Conservation (phyloP, 2,113 vertebrate species). For the human (Homo sapiens) region GRCh38 chr13:107086501-107087000, state of each 20-base stretch:
- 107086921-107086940: accelerated
- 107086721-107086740: constrained; percentile 21
- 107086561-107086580: constrained; percentile 62
- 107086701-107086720: constrained; percentile 63
- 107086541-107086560: constrained; percentile 53
- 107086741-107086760: not conserved
- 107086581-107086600: constrained; percentile 63
- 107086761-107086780: not conserved
- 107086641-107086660: constrained; percentile 63
- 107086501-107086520: not conserved
- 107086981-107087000: not conserved
- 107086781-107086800: not conserved
- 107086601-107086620: constrained; percentile 71
- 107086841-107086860: accelerated
- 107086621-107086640: constrained; percentile 64
- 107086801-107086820: not conserved
- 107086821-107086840: not conserved
- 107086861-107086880: accelerated
- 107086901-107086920: not conserved
- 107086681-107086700: constrained; percentile 39
- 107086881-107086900: accelerated
- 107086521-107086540: constrained; percentile 25
- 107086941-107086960: not conserved
- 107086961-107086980: not conserved
- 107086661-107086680: constrained; percentile 55